These are phyloP conservation scores for Clistopyga incitator DNA, from an alignment of 2,888 invertebrate genomes.

Conservation along the genomic window DNA sequence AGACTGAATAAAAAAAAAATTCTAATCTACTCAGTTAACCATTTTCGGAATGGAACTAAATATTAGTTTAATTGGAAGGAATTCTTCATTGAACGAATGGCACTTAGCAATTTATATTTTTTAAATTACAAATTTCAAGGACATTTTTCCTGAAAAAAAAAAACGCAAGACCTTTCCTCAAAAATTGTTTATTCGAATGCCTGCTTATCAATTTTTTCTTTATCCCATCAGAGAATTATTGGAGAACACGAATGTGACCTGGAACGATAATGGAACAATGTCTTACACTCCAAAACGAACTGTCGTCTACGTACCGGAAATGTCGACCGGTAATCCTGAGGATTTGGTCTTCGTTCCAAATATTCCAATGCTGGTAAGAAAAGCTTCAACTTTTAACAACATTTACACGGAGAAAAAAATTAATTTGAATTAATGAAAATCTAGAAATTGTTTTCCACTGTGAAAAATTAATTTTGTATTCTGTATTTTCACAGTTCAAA, in stretches of 20 bases:
- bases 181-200: too few species aligned
- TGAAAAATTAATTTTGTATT: neutral
- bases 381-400: constrained; percentile 4
- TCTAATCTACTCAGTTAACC: too few species aligned
- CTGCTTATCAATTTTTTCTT: neutral
- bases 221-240: constrained; percentile 87
- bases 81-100: too few species aligned
- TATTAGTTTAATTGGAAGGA: too few species aligned
- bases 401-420: too few species aligned
- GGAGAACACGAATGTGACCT: constrained; percentile 88
- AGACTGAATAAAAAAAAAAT: too few species aligned
- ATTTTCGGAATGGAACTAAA: too few species aligned
- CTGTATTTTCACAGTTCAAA: neutral
- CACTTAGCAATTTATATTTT: neutral
- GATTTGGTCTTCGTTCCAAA: constrained; percentile 89
- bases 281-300: constrained; percentile 87
- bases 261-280: constrained; percentile 88
- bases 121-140: neutral
- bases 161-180: too few species aligned
- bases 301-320: constrained; percentile 87
- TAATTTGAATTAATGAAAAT: too few species aligned
- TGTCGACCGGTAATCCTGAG: constrained; percentile 88
- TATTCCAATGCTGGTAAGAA: constrained; percentile 89
- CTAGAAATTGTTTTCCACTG: too few species aligned
- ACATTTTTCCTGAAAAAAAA: too few species aligned